Base-by-base conservation (phyloP, 1,140 invertebrate species). In the Trachymyrmex cornetzi region DNA sequence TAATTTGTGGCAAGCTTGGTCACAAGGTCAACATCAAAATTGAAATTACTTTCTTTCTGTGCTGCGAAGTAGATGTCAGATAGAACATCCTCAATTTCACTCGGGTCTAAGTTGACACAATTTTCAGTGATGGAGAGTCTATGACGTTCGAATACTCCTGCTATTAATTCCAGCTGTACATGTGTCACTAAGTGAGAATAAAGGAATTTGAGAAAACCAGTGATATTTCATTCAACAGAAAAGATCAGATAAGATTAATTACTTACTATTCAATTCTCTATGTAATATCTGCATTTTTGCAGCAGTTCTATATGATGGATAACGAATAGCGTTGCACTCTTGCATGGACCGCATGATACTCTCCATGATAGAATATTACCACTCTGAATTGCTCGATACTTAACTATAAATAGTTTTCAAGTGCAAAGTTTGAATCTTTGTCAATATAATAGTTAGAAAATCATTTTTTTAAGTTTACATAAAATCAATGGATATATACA, bases 271-370 rank as follows among this genome's bases (percentile, higher is more conserved):
- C 79, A 96, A 93, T 89, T 95, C 93, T 88, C 94, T 95, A 94
- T 98, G 97, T 82, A 98, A 93, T 86, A 96, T 96, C 80, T 97
- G 94, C 64, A 98, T 95, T 93, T 98, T 98, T 94, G 97, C 96
- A 16, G 97, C 97, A 61, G 97, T 98, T 93, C 97, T 96, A 92
- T 98, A 98, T 22, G 97, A 97, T 77, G 97, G 96, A 94, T 97
- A 98, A 91, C 97, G 96, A 88, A 98, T 97, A 81, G 96, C 95
- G 93, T 98, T 97, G 88, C 97, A 96, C 74, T 97, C 96, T 87
- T 96, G 93, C 61, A 95, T 92, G 30, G 90, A 92, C 80, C 87
- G 92, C 72, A 94, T 88, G 44, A 94, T 92, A 88, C 89, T 90
- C 74, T 94, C 91, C 94, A 95, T 95, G 44, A 79, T 93, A 63